Conservation (phyloP, 2,888 invertebrate species). For the Tanypteryx hageni region DNA sequence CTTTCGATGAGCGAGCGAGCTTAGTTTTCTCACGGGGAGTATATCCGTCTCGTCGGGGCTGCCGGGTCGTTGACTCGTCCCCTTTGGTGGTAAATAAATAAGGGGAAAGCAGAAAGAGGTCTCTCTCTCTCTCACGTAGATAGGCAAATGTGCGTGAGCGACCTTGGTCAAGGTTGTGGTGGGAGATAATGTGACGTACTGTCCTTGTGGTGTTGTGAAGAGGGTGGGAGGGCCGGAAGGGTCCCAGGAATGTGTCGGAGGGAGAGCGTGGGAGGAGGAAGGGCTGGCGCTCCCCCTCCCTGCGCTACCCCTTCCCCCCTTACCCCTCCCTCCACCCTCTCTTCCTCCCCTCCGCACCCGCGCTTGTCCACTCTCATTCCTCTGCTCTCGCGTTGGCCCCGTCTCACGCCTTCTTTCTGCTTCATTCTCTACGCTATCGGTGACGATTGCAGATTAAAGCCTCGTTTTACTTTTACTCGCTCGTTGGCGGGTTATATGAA, state of each 20-base stretch:
- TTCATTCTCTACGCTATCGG: no score
- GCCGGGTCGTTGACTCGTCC: conserved; percentile 56
- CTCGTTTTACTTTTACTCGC: no score
- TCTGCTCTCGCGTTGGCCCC: conserved; percentile 22
- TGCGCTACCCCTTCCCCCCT: not conserved
- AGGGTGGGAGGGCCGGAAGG: conserved; percentile 42
- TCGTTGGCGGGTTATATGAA: no score
- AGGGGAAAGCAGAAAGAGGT: conserved; percentile 56
- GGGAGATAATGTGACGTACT: conserved; percentile 64
- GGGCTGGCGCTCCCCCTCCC: not conserved
- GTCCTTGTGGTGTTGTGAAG: conserved; percentile 36
- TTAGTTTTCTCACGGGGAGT: not conserved
- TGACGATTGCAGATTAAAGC: no score
- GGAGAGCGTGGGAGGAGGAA: not conserved
- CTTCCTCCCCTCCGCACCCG: not conserved
- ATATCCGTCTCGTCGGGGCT: no score
- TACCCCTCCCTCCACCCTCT: not conserved
- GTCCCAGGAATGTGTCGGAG: conserved; percentile 54
- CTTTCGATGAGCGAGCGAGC: not conserved
- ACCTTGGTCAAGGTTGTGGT: conserved; percentile 64
- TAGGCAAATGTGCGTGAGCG: conserved; percentile 62
- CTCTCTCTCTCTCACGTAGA: conserved; percentile 56
- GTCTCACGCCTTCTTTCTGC: not conserved
- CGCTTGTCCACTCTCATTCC: not conserved
- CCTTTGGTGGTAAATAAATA: conserved; percentile 61